Evolutionary conservation across 1,140 invertebrate species (phyloP).

Genomic region (Lepidostoma basale): DNA sequence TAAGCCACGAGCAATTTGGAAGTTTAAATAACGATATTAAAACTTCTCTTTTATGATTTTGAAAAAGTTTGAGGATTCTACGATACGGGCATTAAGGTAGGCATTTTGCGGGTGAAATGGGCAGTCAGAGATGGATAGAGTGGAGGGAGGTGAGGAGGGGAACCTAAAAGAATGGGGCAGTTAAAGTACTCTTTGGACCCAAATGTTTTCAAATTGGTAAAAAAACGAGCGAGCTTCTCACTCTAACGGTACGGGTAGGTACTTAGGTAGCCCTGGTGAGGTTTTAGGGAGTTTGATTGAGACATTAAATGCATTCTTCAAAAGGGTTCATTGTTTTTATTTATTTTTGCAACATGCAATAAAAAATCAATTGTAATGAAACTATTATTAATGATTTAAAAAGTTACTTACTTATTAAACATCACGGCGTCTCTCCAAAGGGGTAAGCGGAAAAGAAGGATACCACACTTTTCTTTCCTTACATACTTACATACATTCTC

Average conservation of each 20-base stretch:
- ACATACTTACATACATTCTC: too few relatives aligned
- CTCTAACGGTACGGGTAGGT: too few relatives aligned
- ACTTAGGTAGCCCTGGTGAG: not conserved
- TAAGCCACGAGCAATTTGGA: too few relatives aligned
- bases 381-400: too few relatives aligned
- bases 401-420: too few relatives aligned
- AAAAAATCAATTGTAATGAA: not conserved
- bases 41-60: not conserved
- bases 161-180: slow-evolving; percentile 29
- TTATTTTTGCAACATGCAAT: not conserved
- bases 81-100: not conserved
- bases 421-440: too few relatives aligned
- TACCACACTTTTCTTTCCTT: too few relatives aligned
- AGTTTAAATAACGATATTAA: not conserved
- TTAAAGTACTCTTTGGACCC: slow-evolving; percentile 25
- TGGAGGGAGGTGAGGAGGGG: not conserved
- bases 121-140: slow-evolving; percentile 39
- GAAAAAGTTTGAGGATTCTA: not conserved
- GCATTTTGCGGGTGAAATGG: slow-evolving; percentile 28
- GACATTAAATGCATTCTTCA: not conserved
- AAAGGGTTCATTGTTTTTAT: not conserved
- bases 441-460: too few relatives aligned
- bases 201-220: slow-evolving; percentile 35
- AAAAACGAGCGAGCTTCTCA: slow-evolving; percentile 26
- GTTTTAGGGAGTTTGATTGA: slow-evolving; percentile 16